Base-by-base conservation (phyloP, 2,888 invertebrate species). In the Cataglyphis cursor region DNA sequence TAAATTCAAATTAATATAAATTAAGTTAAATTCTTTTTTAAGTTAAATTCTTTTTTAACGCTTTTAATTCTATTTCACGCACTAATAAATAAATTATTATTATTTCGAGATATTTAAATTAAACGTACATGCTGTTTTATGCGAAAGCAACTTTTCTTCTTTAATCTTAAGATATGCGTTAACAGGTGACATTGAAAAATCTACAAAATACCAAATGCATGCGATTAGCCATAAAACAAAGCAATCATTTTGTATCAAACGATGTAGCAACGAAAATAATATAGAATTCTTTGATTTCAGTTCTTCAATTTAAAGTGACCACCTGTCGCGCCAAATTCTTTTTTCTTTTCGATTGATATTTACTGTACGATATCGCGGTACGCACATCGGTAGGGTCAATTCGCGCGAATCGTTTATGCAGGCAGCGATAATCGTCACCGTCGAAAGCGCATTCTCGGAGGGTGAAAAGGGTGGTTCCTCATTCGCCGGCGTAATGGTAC, bases 401-500 rank as follows among this genome's bases (percentile, higher is more conserved):
- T 41, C 76, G 54, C 24, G 66, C 66, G 54, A 78, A 59, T 78
- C 41, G 57, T 78, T 78, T 78, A 78, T 70, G 72, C 72, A 59
- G 44, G 44, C 76, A 48, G 61, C 48, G 75, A 64, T 78, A 62
- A 76, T 81, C 73, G 61, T 81, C 81, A 64, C 75, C 44, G 54
- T 54, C 70, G 51, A 70, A 83, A 80, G 68, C 51, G 68, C 57
- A 68, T 75, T 62, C 76, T 72, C 62, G 31, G 44, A 68, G 80
- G 78, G 59, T 70, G 70, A 62, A 64, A 73, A n/a, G 74, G 54
- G 61, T 54, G 61, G 38, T 51, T 90, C 74, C 88, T 90, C 91
- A 84, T 90, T 90, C 89, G 83, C 85, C 85, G 88, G 88, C 90
- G 89, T 94, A 94, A 94, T 94, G 93, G 93, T 91, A 93, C 91